Evolutionary conservation across 2,888 invertebrate species (phyloP).

Genomic region (Dynastes grantii): DNA sequence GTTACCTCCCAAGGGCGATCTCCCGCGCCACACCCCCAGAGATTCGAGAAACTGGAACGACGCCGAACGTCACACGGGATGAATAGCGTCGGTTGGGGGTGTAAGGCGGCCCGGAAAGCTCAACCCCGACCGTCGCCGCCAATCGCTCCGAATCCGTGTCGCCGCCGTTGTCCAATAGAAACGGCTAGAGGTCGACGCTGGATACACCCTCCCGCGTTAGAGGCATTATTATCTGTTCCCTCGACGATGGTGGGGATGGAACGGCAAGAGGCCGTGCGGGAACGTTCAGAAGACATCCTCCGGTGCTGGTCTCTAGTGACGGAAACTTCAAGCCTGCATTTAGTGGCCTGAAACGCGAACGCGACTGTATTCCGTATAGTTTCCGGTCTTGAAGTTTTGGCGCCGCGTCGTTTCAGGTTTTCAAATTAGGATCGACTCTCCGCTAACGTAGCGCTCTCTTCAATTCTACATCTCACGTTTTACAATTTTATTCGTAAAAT

Average conservation of each 20-base stretch:
- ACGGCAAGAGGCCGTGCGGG: constrained; percentile 55
- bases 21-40: constrained; percentile 72
- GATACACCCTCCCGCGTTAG: constrained; percentile 61
- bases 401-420: constrained; percentile 45
- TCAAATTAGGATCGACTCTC: constrained; percentile 37
- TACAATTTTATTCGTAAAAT: background rate
- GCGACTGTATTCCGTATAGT: constrained; percentile 33
- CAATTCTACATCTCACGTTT: background rate
- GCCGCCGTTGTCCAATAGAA: constrained; percentile 60
- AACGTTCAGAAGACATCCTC: constrained; percentile 56
- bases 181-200: constrained; percentile 54
- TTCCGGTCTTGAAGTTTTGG: constrained; percentile 48
- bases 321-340: constrained; percentile 58
- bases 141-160: constrained; percentile 64
- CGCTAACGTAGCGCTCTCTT: constrained; percentile 24
- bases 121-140: constrained; percentile 61
- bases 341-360: constrained; percentile 50
- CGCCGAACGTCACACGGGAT: constrained; percentile 64
- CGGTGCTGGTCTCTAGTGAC: constrained; percentile 68
- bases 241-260: constrained; percentile 59
- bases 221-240: constrained; percentile 59
- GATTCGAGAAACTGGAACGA: constrained; percentile 69
- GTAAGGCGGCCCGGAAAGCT: constrained; percentile 61
- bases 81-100: constrained; percentile 59
- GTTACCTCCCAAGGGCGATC: constrained; percentile 73